Percentiles rank a stretch among this genome's conserved stretches.
phyloP scores from a whole-genome alignment of 2,113 vertebrate genomes.

The Phodopus roborovskii region DNA sequence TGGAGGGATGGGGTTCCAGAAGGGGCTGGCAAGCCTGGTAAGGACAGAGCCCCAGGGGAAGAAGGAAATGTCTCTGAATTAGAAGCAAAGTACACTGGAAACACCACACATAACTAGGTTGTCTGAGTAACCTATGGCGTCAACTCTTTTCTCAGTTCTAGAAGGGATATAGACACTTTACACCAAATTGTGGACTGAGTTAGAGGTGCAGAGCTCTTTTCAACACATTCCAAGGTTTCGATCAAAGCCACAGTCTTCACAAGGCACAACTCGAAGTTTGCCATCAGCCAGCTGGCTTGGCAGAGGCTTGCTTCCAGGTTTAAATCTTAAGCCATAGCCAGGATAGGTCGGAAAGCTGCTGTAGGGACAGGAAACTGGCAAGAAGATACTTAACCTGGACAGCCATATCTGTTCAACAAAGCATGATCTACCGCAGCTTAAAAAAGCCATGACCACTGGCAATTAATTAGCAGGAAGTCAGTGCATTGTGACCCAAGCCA shows the following conservation, averaged over 20 bases:
- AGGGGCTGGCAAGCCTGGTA: background rate
- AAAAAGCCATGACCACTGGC: slow-evolving; percentile 12
- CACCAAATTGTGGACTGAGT: background rate
- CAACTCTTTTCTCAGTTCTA: slow-evolving; percentile 26
- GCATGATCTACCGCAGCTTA: background rate
- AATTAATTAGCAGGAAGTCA: slow-evolving; percentile 26
- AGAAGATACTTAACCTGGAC: slow-evolving; percentile 48
- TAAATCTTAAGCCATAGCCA: slow-evolving; percentile 30
- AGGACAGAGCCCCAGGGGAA: background rate
- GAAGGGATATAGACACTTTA: slow-evolving; percentile 22
- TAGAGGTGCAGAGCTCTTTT: background rate
- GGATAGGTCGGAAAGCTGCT: slow-evolving; percentile 32
- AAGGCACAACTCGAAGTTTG: background rate
- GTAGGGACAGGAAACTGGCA: slow-evolving; percentile 22
- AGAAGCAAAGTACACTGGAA: background rate
- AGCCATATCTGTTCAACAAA: slow-evolving; percentile 6
- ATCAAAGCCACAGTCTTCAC: slow-evolving; percentile 7
- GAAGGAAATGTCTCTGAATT: slow-evolving; percentile 41
- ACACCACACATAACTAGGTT: background rate
- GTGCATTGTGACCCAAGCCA: slow-evolving; percentile 11
- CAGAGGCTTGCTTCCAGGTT: slow-evolving; percentile 21
- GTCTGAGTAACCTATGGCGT: background rate
- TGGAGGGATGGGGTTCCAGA: slow-evolving; percentile 10
- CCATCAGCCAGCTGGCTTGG: background rate
- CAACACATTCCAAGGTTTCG: slow-evolving; percentile 30